Percentiles rank a stretch among this genome's conserved stretches.
phyloP scores from a whole-genome alignment of 1,140 invertebrate genomes.

The Ladona fulva region DNA sequence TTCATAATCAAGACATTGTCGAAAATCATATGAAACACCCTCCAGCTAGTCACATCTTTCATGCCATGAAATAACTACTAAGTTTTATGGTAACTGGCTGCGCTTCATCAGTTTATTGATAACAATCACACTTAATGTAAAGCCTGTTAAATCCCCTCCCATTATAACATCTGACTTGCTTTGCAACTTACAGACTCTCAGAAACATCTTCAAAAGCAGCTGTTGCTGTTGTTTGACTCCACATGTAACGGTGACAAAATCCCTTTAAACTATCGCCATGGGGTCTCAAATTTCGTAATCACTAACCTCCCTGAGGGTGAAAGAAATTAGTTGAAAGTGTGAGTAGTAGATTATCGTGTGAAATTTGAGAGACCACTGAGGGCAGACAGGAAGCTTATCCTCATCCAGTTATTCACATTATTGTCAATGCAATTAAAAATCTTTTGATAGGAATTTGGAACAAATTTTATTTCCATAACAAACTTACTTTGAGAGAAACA shows the following conservation, averaged over 20 bases:
- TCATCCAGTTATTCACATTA: not conserved
- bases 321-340: conserved; percentile 22
- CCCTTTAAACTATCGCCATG: conserved; percentile 21
- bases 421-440: not conserved
- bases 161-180: conserved; percentile 1
- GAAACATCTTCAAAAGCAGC: conserved; percentile 20
- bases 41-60: not conserved
- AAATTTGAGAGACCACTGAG: conserved; percentile 1
- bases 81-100: not conserved
- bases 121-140: not conserved
- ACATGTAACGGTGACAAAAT: conserved; percentile 21
- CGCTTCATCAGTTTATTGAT: not conserved
- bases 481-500: not conserved
- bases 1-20: too few relatives aligned
- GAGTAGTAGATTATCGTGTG: not conserved
- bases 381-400: not conserved
- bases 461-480: not conserved
- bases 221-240: conserved; percentile 17
- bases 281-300: conserved; percentile 19
- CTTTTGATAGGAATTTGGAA: not conserved
- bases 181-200: conserved; percentile 22
- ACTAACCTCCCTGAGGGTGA: conserved; percentile 22
- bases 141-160: not conserved
- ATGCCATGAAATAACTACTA: not conserved
- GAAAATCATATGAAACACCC: too few relatives aligned